Base-by-base conservation (phyloP, 2,888 invertebrate genomes). In the Aporophyla lueneburgensis region DNA sequence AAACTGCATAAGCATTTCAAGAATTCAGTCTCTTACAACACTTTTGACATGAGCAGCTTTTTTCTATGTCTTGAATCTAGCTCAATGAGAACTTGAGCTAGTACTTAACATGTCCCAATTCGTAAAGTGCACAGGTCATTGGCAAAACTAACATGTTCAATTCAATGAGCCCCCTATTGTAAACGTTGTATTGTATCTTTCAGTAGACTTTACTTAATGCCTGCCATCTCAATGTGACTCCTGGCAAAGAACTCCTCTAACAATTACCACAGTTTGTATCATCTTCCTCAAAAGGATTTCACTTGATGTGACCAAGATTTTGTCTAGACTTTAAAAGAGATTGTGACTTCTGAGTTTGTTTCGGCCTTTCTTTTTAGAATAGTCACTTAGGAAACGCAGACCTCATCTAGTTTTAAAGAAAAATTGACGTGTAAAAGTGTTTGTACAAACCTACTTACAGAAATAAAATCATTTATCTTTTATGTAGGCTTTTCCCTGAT, bases 1-100 rank as follows among this genome's bases (percentile, higher is more conserved):
- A 62, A 78, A 83, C 58, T 51, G 24, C 53, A 54, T 27, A 68
- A 62, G 54, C 2, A 73, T 66, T 53, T 27, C 40, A 78, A 33
- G 58, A 71, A 83, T 83, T 67, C 58, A 9, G 46, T 59, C 43
- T 54, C 16, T 63, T 82, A 24, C 53, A 69, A 76, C 33, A 54
- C 43, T 27, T 54, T 56, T 19, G 16, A 56, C 33, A 46, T 33
- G 14, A 10, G 40, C 19, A 51, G 16, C 19, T 43, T 40, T 76
- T 81, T 63, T 53, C 21, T 66, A 19, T 33, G 7, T 43, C 46
- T 80, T 27, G 9, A 73, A 75, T 69, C 33, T 73, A 78, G 63
- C 40, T 68, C 27, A 53, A 56, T 21, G 43, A 65, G 65, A 67
- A 71, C 33, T 53, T 62, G n/a, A 14, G 53, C 3, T 5, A 33